A percentile compares a stretch with the other conserved stretches of the same genome.
Conservation (phyloP, 2,113 vertebrate species). For the Ramphastos sulfuratus region DNA sequence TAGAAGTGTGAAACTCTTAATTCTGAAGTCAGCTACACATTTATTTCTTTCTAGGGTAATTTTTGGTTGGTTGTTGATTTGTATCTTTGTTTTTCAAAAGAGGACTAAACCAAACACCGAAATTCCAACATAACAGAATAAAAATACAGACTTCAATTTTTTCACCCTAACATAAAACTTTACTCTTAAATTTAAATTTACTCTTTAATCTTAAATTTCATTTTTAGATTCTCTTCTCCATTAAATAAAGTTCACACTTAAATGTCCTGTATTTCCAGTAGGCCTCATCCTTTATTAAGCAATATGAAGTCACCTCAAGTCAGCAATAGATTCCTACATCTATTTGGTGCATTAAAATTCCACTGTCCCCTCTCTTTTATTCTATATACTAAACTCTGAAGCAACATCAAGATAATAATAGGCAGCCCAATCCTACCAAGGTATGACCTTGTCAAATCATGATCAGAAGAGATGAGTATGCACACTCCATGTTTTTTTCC, state of each 20-base stretch:
- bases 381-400: constrained; percentile 15
- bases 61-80: background rate
- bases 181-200: background rate
- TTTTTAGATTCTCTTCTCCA: background rate
- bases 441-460: constrained; percentile 48
- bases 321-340: background rate
- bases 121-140: background rate
- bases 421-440: constrained; percentile 15
- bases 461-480: constrained; percentile 39
- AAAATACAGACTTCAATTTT: background rate
- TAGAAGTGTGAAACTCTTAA: background rate
- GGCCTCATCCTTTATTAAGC: background rate
- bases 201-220: background rate
- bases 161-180: background rate
- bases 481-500: background rate
- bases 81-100: background rate
- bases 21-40: background rate
- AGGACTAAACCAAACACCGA: background rate
- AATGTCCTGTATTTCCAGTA: background rate
- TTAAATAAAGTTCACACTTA: background rate
- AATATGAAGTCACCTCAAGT: background rate
- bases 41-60: background rate
- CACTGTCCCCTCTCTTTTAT: background rate
- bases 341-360: background rate
- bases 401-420: constrained; percentile 41